Evolutionary conservation across 2,797 vertebrate species (phyloP).

Genomic region (Lateolabrax maculatus): DNA sequence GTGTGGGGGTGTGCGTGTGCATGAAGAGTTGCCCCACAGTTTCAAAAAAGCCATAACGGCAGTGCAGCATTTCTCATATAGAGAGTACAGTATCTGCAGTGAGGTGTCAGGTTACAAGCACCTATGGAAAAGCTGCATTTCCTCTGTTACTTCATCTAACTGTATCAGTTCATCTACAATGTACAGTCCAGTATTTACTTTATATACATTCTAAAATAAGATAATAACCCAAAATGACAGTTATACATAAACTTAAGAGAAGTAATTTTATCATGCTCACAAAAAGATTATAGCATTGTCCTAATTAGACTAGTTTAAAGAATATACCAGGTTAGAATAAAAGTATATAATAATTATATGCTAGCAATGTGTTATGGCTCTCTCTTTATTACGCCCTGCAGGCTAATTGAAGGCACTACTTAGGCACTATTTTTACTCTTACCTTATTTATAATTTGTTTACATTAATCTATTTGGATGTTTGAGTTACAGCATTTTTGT

Average conservation of each 20-base stretch:
- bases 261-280: not conserved
- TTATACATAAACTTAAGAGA: not conserved
- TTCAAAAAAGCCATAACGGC: conserved; percentile 62
- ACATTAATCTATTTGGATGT: not conserved
- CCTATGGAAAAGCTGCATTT: conserved; percentile 45
- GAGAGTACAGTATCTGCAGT: conserved; percentile 55
- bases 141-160: conserved; percentile 30
- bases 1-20: conserved; percentile 2
- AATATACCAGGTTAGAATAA: not conserved
- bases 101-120: conserved; percentile 63
- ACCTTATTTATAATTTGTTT: not conserved
- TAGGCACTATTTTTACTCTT: not conserved
- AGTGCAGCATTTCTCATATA: conserved; percentile 57
- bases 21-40: conserved; percentile 50
- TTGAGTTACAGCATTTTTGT: conserved; percentile 11
- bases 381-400: not conserved
- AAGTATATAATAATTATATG: not conserved
- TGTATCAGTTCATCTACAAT: conserved; percentile 1
- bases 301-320: not conserved
- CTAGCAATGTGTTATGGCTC: not conserved
- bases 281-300: too few relatives aligned
- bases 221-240: not conserved
- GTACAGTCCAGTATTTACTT: not conserved
- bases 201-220: not conserved
- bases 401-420: not conserved